A percentile compares a stretch with the other conserved stretches of the same genome.
Evolutionary conservation across 2,888 invertebrate genomes (phyloP).

Genomic region (Oscheius onirici): DNA sequence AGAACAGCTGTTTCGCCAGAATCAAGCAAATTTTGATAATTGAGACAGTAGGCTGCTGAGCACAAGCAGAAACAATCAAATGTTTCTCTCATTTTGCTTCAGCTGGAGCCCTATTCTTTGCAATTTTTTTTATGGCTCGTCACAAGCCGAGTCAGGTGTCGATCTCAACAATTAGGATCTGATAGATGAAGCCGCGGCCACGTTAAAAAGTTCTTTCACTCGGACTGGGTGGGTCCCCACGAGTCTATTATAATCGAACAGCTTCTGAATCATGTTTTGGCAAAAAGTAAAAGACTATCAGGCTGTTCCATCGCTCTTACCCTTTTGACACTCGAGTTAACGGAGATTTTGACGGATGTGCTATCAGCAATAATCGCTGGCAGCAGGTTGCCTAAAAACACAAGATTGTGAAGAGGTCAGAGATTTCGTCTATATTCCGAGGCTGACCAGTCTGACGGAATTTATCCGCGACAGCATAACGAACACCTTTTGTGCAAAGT

Average conservation of each 20-base stretch:
- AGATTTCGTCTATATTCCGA: too few relatives aligned
- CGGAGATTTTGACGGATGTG: conserved; percentile 15
- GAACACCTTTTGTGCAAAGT: conserved; percentile 10
- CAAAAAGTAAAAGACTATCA: too few relatives aligned
- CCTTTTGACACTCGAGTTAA: too few relatives aligned
- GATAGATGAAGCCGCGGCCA: conserved; percentile 13
- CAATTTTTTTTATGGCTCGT: conserved; percentile 19
- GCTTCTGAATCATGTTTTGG: too few relatives aligned
- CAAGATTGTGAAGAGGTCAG: too few relatives aligned
- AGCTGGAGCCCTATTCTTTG: background rate
- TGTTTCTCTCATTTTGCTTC: background rate
- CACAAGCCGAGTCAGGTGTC: conserved; percentile 24
- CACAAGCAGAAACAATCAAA: too few relatives aligned
- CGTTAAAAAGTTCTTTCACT: conserved; percentile 1
- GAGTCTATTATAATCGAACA: too few relatives aligned
- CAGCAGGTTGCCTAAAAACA: background rate
- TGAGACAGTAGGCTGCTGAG: too few relatives aligned
- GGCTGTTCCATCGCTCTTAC: too few relatives aligned
- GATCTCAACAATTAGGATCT: conserved; percentile 25
- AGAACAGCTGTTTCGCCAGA: too few relatives aligned
- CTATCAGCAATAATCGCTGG: conserved; percentile 5
- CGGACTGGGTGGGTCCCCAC: conserved; percentile 15
- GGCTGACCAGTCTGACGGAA: background rate
- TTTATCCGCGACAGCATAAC: conserved; percentile 1
- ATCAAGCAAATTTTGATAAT: too few relatives aligned